A percentile compares a stretch with the other conserved stretches of the same genome.
Evolutionary conservation across 2,797 vertebrate genomes (phyloP).

Genomic region (Epinephelus malabaricus): DNA sequence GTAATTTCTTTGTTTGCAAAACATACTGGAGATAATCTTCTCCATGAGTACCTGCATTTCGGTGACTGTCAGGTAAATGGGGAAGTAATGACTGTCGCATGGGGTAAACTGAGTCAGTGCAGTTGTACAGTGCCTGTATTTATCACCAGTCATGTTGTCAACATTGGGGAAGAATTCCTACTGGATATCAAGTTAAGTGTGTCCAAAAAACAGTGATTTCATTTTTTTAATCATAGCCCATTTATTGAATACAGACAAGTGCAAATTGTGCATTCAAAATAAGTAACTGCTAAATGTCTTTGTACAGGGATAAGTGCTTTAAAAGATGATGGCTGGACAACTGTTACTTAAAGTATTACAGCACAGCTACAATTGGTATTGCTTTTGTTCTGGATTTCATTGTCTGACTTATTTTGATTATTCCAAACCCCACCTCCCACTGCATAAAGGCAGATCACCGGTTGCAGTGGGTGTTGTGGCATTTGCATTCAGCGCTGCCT

Average conservation of each 20-base stretch:
- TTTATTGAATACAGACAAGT: background rate
- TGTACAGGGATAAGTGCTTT: background rate
- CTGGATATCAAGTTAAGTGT: background rate
- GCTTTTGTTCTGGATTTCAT: background rate
- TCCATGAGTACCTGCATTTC: background rate
- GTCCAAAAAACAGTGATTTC: background rate
- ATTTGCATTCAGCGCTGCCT: constrained; percentile 5
- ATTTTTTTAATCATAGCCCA: background rate
- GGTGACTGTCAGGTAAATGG: background rate
- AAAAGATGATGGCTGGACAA: background rate
- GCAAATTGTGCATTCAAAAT: too few species aligned
- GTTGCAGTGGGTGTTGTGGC: background rate
- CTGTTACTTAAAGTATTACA: constrained; percentile 7
- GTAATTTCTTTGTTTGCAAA: constrained; percentile 7
- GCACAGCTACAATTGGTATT: background rate
- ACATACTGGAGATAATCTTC: background rate
- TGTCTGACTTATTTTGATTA: background rate
- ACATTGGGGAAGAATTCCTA: background rate
- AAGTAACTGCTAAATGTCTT: background rate
- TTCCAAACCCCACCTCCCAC: constrained; percentile 4
- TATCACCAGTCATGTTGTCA: background rate
- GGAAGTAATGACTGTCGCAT: background rate
- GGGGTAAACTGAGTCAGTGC: background rate
- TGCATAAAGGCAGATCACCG: background rate
- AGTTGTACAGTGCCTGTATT: background rate